These are phyloP conservation scores for Paradisaea rubra DNA, from an alignment of 2,113 vertebrate genomes.

Conservation along the genomic window DNA sequence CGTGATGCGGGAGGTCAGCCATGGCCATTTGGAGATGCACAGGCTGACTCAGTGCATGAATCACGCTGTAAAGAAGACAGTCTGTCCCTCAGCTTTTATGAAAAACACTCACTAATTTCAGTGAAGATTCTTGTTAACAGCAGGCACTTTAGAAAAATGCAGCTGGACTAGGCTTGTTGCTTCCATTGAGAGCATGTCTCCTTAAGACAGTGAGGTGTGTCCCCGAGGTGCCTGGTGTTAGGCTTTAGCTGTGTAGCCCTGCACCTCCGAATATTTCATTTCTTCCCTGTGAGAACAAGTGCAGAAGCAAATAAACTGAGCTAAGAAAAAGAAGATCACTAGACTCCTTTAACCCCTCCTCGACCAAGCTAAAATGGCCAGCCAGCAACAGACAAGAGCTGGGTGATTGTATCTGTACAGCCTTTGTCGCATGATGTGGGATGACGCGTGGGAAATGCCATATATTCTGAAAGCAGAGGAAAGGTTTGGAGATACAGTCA, in stretches of 20 bases:
- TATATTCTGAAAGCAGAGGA: background rate
- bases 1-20: background rate
- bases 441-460: fast-evolving
- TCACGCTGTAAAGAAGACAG: background rate
- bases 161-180: background rate
- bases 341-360: background rate
- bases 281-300: background rate
- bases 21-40: background rate
- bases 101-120: background rate
- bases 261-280: background rate
- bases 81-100: background rate
- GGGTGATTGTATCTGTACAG: background rate
- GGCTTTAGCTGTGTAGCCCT: background rate
- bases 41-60: background rate
- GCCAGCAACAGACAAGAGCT: background rate
- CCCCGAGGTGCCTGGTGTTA: background rate
- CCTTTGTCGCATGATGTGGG: background rate
- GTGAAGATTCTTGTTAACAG: background rate
- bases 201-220: background rate
- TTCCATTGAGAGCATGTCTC: background rate
- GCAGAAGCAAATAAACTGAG: background rate
- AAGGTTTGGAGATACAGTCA: background rate
- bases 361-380: background rate
- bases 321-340: background rate
- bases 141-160: background rate